Evolutionary conservation across 2,888 invertebrate genomes (phyloP).

Genomic region (Cryptosula pallasiana): DNA sequence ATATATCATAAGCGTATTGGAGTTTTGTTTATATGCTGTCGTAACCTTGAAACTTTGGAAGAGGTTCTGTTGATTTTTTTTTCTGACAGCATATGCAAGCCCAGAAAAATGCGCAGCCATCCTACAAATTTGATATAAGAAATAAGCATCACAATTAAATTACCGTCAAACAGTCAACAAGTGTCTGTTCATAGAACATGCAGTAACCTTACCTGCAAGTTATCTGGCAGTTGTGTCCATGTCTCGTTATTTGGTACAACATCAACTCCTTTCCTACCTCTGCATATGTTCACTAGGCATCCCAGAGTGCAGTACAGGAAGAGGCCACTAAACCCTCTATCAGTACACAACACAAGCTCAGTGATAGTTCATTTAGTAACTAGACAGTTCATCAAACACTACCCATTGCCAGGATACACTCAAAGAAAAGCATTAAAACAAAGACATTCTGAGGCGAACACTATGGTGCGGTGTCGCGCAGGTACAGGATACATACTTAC

Average conservation of each 20-base stretch:
- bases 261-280: background rate
- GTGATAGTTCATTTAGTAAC: no score
- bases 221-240: background rate
- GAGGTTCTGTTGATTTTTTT: background rate
- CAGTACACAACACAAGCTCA: background rate
- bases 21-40: slow-evolving; percentile 6
- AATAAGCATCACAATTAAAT: background rate
- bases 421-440: no score
- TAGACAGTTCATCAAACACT: no score
- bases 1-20: no score
- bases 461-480: no score
- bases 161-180: no score
- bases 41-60: background rate
- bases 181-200: no score
- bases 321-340: background rate
- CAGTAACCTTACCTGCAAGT: background rate
- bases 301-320: background rate
- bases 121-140: background rate
- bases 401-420: no score
- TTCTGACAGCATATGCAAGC: background rate
- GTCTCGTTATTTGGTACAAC: background rate
- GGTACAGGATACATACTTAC: slow-evolving; percentile 15
- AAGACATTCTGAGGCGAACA: no score
- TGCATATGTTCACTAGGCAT: background rate
- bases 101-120: background rate